Evolutionary conservation across 2,888 invertebrate genomes (phyloP).

Genomic region (Sipha maydis): DNA sequence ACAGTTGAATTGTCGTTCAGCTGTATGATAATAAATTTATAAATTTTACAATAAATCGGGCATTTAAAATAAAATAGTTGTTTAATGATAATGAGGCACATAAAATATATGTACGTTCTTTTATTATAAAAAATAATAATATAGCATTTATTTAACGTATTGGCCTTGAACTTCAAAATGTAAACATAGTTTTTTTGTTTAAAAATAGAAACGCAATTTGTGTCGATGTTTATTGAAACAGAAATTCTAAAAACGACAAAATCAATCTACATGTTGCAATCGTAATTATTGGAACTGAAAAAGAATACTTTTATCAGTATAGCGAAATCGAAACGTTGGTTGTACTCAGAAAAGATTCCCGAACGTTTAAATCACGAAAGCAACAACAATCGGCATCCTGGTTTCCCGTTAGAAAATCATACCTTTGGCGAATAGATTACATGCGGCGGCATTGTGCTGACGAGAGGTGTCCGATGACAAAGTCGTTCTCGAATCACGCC

Average conservation of each 20-base stretch:
- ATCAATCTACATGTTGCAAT: background rate
- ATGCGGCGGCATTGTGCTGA: background rate
- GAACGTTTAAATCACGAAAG: background rate
- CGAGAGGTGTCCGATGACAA: background rate
- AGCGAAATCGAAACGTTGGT: background rate
- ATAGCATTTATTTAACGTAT: background rate
- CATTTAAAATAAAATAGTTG: background rate
- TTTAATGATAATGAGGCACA: background rate
- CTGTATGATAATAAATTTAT: background rate
- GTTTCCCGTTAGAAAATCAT: background rate
- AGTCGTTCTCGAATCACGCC: background rate
- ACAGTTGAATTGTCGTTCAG: background rate
- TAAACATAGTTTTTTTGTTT: background rate
- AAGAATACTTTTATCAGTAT: background rate
- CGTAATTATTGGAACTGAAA: background rate
- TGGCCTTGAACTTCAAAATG: constrained; percentile 33
- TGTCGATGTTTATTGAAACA: background rate
- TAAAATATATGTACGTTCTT: background rate
- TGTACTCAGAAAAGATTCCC: background rate
- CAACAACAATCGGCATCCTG: background rate
- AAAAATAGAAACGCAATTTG: background rate
- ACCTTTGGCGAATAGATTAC: background rate
- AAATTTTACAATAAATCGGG: background rate
- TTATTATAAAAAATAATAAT: background rate
- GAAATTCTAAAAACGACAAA: background rate